A percentile compares a stretch with the other conserved stretches of the same genome.
phyloP scores from a whole-genome alignment of 2,113 vertebrate species.

The Nycticebus coucang region DNA sequence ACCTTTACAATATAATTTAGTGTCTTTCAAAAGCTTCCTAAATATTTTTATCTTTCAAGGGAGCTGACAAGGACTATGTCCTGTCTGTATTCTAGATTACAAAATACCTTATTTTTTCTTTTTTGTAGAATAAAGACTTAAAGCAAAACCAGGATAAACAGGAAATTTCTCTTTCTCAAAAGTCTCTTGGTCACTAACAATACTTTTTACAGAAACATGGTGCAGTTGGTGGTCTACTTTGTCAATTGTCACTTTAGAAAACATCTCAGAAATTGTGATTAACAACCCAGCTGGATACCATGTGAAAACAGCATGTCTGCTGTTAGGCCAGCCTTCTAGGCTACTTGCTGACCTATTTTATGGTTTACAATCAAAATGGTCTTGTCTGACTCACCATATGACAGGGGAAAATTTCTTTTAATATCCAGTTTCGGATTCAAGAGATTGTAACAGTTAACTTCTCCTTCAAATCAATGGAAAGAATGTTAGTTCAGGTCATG shows the following conservation, averaged over 20 bases:
- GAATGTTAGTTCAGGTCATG: slow-evolving; percentile 57
- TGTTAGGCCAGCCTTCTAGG: neutral
- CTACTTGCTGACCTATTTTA: neutral
- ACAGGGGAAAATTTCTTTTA: neutral
- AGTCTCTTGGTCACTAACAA: neutral
- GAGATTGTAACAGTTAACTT: slow-evolving; percentile 24
- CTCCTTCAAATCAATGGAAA: slow-evolving; percentile 24
- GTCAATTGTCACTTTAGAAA: slow-evolving; percentile 47
- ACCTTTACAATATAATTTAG: slow-evolving; percentile 31
- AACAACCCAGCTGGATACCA: neutral
- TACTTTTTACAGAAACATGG: neutral
- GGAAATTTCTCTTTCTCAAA: slow-evolving; percentile 12
- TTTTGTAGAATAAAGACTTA: neutral
- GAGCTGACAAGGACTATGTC: slow-evolving; percentile 1
- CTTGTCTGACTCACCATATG: neutral
- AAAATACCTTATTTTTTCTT: neutral
- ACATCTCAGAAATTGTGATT: slow-evolving; percentile 24
- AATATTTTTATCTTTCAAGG: slow-evolving; percentile 32
- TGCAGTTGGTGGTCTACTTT: slow-evolving; percentile 17
- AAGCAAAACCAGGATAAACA: slow-evolving; percentile 40
- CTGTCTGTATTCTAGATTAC: slow-evolving; percentile 42
- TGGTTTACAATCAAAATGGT: slow-evolving; percentile 30
- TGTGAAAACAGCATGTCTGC: neutral
- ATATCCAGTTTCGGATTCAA: slow-evolving; percentile 35
- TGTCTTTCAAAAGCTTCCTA: slow-evolving; percentile 61